These are phyloP conservation scores for Epinephelus lanceolatus DNA, from an alignment of 2,113 vertebrate genomes.

Conservation along the genomic window DNA sequence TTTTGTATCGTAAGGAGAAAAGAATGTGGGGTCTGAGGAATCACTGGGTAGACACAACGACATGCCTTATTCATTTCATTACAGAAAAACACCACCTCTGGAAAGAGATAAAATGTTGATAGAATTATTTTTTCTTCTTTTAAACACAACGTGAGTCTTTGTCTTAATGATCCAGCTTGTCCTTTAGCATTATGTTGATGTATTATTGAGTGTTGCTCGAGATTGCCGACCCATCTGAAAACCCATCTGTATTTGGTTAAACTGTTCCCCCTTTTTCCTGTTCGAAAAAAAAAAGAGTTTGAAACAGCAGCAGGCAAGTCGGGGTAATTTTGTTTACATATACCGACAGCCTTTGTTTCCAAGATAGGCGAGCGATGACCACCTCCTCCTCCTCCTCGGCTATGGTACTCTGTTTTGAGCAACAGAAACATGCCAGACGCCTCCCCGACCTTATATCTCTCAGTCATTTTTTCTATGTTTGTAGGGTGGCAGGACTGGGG, in stretches of 20 bases:
- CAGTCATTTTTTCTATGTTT: constrained; percentile 42
- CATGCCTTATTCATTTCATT: constrained; percentile 71
- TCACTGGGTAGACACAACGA: constrained; percentile 66
- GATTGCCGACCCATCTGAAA: constrained; percentile 81
- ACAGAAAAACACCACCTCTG: constrained; percentile 68
- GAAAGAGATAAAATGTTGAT: constrained; percentile 60
- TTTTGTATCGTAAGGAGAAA: constrained; percentile 64
- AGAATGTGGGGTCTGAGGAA: constrained; percentile 55
- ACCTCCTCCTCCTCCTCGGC: constrained; percentile 42
- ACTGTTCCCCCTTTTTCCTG: constrained; percentile 62
- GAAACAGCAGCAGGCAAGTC: constrained; percentile 60
- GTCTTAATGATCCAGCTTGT: constrained; percentile 61
- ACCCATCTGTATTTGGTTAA: constrained; percentile 82
- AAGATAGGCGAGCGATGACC: constrained; percentile 38
- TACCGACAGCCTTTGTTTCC: constrained; percentile 48
- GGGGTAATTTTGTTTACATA: constrained; percentile 57
- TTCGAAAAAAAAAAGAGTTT: constrained; percentile 50
- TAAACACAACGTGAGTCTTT: constrained; percentile 60
- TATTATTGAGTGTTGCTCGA: constrained; percentile 58
- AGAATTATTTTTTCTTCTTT: constrained; percentile 30
- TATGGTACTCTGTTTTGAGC: constrained; percentile 44
- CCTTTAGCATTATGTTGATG: constrained; percentile 54
- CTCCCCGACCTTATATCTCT: constrained; percentile 39
- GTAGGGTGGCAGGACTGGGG: constrained; percentile 52
- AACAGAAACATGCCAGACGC: constrained; percentile 48